Conservation (phyloP, 2,888 invertebrate species). For the Rhopalosiphum nymphaeae region DNA sequence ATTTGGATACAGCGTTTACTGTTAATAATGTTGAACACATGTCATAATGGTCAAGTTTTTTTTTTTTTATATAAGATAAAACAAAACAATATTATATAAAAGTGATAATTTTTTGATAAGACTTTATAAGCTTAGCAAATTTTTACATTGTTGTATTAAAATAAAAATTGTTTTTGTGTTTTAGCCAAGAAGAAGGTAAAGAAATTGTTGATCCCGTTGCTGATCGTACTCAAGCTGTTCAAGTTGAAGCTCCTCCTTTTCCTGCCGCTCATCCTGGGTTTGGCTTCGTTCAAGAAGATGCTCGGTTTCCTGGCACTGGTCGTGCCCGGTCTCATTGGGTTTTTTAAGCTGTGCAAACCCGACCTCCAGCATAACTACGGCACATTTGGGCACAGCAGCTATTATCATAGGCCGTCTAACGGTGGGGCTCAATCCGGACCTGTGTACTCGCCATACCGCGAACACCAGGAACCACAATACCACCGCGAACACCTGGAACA, state of each 20-base stretch:
- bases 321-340: slow-evolving; percentile 85
- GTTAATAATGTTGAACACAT: not conserved
- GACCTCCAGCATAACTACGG: slow-evolving; percentile 72
- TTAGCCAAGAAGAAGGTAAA: slow-evolving; percentile 84
- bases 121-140: not conserved
- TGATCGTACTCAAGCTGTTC: slow-evolving; percentile 85
- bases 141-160: not conserved
- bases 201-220: slow-evolving; percentile 85
- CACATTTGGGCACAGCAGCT: slow-evolving; percentile 70
- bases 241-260: slow-evolving; percentile 86
- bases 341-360: slow-evolving; percentile 81
- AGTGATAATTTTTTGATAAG: not conserved
- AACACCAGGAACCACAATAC: slow-evolving; percentile 61
- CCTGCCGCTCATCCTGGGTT: slow-evolving; percentile 84
- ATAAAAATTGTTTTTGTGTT: slow-evolving; percentile 67
- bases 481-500: slow-evolving; percentile 45
- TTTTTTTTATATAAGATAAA: not conserved
- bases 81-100: not conserved
- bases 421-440: slow-evolving; percentile 72
- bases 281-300: slow-evolving; percentile 88
- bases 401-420: slow-evolving; percentile 74
- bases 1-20: not conserved
- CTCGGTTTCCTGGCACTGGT: slow-evolving; percentile 84
- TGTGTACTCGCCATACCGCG: slow-evolving; percentile 66
- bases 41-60: not conserved